Percentiles rank a stretch among this genome's conserved stretches.
These are phyloP conservation scores for Rhogogaster chlorosoma DNA, from an alignment of 2,888 invertebrate species.

Conservation along the genomic window DNA sequence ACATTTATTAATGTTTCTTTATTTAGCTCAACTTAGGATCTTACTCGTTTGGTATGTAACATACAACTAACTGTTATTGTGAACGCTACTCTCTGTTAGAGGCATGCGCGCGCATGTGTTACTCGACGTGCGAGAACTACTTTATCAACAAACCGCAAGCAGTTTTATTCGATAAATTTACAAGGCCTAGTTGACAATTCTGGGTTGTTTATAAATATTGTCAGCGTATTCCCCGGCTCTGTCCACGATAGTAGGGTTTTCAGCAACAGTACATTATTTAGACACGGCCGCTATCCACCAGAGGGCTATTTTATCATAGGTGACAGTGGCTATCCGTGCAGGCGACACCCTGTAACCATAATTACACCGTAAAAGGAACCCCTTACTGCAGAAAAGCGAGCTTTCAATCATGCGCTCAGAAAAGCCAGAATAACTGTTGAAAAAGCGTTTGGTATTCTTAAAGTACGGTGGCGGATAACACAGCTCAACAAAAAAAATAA, in stretches of 20 bases:
- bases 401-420: slow-evolving; percentile 1
- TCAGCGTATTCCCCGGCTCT: neutral
- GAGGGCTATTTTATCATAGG: neutral
- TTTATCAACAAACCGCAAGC: neutral
- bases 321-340: neutral
- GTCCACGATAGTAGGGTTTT: neutral
- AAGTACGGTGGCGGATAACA: neutral
- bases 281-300: neutral
- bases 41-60: too few relatives aligned
- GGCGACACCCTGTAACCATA: neutral
- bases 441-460: neutral
- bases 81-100: too few relatives aligned
- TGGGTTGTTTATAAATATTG: neutral
- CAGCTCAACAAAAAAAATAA: too few relatives aligned
- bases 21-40: too few relatives aligned
- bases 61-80: too few relatives aligned
- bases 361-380: neutral
- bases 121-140: too few relatives aligned
- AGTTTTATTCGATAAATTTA: too few relatives aligned
- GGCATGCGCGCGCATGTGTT: too few relatives aligned
- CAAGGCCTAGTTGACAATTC: too few relatives aligned
- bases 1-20: too few relatives aligned
- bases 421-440: neutral
- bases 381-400: neutral
- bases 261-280: neutral